A percentile compares a stretch with the other conserved stretches of the same genome.
Conservation (phyloP, 2,113 vertebrate genomes). For the Anthoscopus minutus region DNA sequence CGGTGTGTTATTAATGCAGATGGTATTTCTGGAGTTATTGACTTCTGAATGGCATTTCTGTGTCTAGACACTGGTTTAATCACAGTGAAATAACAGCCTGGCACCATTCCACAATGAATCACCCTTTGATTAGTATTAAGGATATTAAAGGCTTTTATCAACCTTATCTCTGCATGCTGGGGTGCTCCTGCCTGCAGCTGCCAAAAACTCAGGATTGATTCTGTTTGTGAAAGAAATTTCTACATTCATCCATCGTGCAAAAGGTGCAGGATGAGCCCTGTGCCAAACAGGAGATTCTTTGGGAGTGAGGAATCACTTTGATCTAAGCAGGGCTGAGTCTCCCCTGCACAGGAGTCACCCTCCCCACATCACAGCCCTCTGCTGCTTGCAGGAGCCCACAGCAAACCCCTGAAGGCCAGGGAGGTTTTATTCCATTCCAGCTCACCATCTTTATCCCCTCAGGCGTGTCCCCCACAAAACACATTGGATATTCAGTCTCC, state of each 20-base stretch:
- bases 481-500: accelerated
- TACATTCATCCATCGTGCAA: neutral
- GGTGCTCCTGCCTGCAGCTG: neutral
- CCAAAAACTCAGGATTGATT: neutral
- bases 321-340: neutral
- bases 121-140: constrained; percentile 33
- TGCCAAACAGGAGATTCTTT: accelerated
- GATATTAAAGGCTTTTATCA: constrained; percentile 37
- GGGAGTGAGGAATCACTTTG: neutral
- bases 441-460: neutral
- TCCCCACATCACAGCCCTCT: neutral
- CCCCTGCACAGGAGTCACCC: neutral
- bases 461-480: accelerated
- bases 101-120: neutral
- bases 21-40: constrained; percentile 27
- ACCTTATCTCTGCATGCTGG: neutral
- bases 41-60: constrained; percentile 32
- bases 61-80: constrained; percentile 51
- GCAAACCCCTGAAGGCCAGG: accelerated
- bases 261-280: neutral
- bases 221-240: neutral
- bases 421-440: neutral
- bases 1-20: neutral
- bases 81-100: constrained; percentile 35
- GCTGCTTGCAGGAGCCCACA: neutral